Conservation (phyloP, 2,888 invertebrate genomes). For the Crepidodera aurea region DNA sequence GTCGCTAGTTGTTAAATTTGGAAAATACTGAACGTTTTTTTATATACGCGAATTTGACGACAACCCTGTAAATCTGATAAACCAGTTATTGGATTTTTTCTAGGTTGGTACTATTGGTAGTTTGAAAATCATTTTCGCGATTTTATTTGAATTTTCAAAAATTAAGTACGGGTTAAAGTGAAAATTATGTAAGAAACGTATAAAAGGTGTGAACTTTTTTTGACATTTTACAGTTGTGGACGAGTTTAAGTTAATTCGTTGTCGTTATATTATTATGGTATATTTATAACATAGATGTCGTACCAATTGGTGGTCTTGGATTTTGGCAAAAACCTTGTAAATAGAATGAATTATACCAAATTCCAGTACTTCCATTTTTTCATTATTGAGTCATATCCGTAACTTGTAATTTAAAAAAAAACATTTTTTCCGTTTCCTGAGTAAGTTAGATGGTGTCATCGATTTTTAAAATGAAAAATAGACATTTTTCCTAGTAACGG, state of each 20-base stretch:
- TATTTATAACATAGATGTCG: conserved; percentile 16
- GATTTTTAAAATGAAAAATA: conserved; percentile 30
- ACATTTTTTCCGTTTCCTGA: conserved; percentile 24
- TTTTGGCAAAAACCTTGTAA: conserved; percentile 22
- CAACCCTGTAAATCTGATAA: no score
- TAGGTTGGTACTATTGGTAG: no score
- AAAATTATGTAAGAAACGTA: no score
- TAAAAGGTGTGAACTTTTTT: no score
- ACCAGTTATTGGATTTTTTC: no score
- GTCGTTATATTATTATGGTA: background rate
- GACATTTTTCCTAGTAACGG: conserved; percentile 24
- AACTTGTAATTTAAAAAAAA: conserved; percentile 22
- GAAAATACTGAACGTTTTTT: no score
- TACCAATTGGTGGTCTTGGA: conserved; percentile 23
- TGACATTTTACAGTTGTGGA: background rate
- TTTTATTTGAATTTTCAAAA: no score
- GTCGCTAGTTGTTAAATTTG: no score
- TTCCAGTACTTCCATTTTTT: conserved; percentile 23
- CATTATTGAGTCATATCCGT: conserved; percentile 26
- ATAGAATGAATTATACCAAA: conserved; percentile 27
- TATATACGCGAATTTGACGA: no score
- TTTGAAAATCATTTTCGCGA: no score
- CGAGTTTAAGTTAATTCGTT: background rate
- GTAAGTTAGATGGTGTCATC: conserved; percentile 27
- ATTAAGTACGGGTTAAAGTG: no score